A percentile compares a stretch with the other conserved stretches of the same genome.
phyloP scores from a whole-genome alignment of 37 sponge, comb jelly and placozoan genomes.

The Oscarella lobularis region DNA sequence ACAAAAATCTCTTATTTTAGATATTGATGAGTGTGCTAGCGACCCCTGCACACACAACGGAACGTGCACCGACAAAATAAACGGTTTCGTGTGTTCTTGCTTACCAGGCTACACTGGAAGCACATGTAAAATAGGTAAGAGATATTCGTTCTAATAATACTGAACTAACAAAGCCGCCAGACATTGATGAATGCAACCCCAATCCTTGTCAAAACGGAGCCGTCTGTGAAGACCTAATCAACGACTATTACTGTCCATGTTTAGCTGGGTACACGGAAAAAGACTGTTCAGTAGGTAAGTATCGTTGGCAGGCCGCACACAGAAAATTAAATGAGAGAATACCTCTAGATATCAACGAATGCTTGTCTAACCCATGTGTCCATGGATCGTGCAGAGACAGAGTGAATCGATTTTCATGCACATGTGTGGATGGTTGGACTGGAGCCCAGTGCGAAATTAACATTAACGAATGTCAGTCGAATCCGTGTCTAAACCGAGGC shows the following conservation, averaged over 20 bases:
- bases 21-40: neutral
- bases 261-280: too few relatives aligned
- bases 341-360: too few relatives aligned
- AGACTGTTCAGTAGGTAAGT: too few relatives aligned
- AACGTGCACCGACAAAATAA: neutral
- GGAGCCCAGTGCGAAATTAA: too few relatives aligned
- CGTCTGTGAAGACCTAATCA: too few relatives aligned
- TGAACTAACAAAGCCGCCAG: too few relatives aligned
- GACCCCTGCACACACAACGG: neutral
- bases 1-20: too few relatives aligned
- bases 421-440: neutral
- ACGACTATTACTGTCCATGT: too few relatives aligned
- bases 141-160: too few relatives aligned
- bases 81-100: neutral
- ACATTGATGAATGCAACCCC: neutral
- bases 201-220: neutral
- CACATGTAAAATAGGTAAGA: neutral
- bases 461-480: neutral
- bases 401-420: neutral
- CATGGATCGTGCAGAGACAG: too few relatives aligned
- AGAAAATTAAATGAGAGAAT: neutral
- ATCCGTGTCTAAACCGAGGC: neutral
- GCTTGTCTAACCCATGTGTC: too few relatives aligned
- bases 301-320: too few relatives aligned
- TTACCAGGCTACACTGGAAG: neutral